These are phyloP conservation scores for Turdus rufiventris DNA, from an alignment of 2,113 vertebrate species.

Conservation along the genomic window DNA sequence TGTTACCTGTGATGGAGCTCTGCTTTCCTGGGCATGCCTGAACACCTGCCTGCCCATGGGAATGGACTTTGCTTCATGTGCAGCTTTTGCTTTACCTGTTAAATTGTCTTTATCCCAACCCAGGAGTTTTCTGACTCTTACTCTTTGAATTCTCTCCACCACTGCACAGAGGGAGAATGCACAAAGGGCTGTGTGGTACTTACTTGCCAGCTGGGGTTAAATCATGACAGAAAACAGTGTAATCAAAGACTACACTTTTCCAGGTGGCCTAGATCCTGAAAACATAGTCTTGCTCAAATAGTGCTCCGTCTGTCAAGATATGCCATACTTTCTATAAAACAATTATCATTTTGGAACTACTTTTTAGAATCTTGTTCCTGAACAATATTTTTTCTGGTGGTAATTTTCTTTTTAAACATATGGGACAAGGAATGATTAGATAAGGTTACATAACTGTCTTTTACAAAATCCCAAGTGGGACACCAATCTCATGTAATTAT, in stretches of 20 bases:
- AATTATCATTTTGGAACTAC: neutral
- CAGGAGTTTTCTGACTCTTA: neutral
- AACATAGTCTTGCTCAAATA: neutral
- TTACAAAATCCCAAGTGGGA: neutral
- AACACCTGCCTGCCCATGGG: neutral
- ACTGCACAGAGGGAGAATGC: neutral
- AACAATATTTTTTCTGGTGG: neutral
- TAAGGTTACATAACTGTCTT: neutral
- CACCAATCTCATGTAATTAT: neutral
- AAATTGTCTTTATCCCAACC: neutral
- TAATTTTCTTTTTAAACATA: neutral
- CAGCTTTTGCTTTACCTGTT: neutral
- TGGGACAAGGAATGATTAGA: neutral
- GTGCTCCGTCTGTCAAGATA: neutral
- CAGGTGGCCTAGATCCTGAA: neutral
- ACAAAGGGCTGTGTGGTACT: neutral
- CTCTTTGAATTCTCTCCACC: neutral
- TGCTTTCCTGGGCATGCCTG: neutral
- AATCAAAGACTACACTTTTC: neutral
- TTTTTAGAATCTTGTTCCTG: neutral
- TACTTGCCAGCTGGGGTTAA: neutral
- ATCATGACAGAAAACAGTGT: neutral
- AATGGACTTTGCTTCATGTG: neutral
- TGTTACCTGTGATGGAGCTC: neutral
- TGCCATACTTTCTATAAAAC: neutral